Evolutionary conservation across 2,888 invertebrate species (phyloP), one percentile per base, ranked within the genome.

Genomic region (Copidosoma aretas): DNA sequence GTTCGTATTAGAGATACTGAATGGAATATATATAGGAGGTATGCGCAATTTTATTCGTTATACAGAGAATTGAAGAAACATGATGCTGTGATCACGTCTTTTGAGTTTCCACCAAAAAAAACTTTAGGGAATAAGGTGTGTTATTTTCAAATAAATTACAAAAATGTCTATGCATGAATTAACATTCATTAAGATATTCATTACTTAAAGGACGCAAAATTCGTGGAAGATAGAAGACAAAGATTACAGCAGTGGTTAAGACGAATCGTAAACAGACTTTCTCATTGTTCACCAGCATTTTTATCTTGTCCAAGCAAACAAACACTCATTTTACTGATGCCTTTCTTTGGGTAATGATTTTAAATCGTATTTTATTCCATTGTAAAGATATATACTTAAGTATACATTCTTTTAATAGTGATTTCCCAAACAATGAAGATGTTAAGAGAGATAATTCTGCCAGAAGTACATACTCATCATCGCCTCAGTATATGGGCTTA

Each of bases 51-150:
- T 84, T 88, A 94, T 81, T 90, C 92, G 72, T 86, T 97, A 39
- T 95, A 97, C 82, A 89, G 89, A 71, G 91, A 92, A 75, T 85
- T 97, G 53, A 93, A 92, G 81, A 95, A 94, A 80, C 89, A 92
- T 79, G 93, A 94, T 80, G 89, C 91, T 0, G 87, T 91, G 68
- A 90, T 96, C 62, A 89, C 90, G 22, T 89, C 90, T 5, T 93
- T 95, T 80, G 93, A 94, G 80, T 97, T 98, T 85, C 97, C 98
- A 12, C 96, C 95, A 1, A 98, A 98, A 85, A 97, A 96, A 85
- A 92, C 94, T 67, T 88, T 98, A 76, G 93, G 97, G 39, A 96
- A 95, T 84, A 94, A 94, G 88, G 95, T 94, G 84, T 78, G 22
- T 32, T 32, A 32, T 32, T 32, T 32, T 32, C 3, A 8, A 32